Conservation (phyloP, 2,888 invertebrate species). For the Cerastoderma edule region DNA sequence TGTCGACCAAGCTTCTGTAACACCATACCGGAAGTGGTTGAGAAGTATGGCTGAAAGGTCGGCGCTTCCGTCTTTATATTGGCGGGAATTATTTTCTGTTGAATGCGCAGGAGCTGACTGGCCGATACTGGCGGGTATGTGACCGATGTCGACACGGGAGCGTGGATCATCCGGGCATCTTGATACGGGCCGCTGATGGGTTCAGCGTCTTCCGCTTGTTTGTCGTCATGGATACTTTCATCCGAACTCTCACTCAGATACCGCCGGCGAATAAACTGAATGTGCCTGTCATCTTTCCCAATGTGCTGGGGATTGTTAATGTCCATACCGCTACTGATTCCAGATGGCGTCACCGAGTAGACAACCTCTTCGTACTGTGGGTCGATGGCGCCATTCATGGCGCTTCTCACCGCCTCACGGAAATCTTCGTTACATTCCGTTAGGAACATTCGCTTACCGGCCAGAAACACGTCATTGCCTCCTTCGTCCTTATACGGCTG, state of each 20-base stretch:
- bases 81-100: slow-evolving; percentile 53
- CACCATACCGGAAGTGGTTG: slow-evolving; percentile 29
- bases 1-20: slow-evolving; percentile 25
- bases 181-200: background rate
- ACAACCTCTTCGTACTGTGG: slow-evolving; percentile 8
- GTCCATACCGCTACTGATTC: slow-evolving; percentile 2
- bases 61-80: slow-evolving; percentile 25
- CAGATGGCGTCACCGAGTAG: background rate
- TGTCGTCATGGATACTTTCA: slow-evolving; percentile 8
- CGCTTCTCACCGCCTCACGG: slow-evolving; percentile 13
- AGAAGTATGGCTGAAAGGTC: slow-evolving; percentile 26
- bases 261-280: slow-evolving; percentile 5
- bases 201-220: background rate
- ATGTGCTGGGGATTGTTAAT: background rate
- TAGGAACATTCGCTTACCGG: slow-evolving; percentile 4
- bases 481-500: background rate
- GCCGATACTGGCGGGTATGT: slow-evolving; percentile 47
- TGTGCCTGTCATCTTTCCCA: background rate
- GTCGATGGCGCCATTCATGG: slow-evolving; percentile 13
- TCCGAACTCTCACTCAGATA: slow-evolving; percentile 14
- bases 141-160: slow-evolving; percentile 20
- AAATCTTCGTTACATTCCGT: slow-evolving; percentile 11
- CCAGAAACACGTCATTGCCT: background rate
- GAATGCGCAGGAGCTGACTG: slow-evolving; percentile 45
- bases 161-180: slow-evolving; percentile 28